Percentiles rank a stretch among this genome's conserved stretches.
Evolutionary conservation across 1,140 invertebrate species (phyloP).

Genomic region (Drosophila littoralis): DNA sequence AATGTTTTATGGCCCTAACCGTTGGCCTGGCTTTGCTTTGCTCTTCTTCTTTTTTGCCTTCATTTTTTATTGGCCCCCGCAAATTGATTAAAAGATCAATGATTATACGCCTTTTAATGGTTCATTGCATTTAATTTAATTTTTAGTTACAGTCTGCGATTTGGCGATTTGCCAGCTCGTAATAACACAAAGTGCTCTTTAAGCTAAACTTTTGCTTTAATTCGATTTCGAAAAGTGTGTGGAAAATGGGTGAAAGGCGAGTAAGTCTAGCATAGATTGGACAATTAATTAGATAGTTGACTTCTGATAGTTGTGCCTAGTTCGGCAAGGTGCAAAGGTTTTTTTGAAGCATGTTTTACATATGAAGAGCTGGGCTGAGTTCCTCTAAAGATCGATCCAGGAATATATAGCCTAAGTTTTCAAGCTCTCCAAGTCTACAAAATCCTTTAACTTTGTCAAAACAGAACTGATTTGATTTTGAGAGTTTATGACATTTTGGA

Average conservation of each 20-base stretch:
- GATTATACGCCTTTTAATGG: conserved; percentile 77
- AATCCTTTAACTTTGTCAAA: too few species aligned
- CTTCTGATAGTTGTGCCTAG: too few species aligned
- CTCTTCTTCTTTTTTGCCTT: conserved; percentile 13
- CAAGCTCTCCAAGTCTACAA: too few species aligned
- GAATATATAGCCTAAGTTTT: too few species aligned
- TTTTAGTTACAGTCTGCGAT: conserved; percentile 29
- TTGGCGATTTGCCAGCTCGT: conserved; percentile 29
- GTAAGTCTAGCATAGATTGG: too few species aligned
- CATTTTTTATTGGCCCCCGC: conserved; percentile 63
- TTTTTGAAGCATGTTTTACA: too few species aligned
- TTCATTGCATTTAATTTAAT: conserved; percentile 74
- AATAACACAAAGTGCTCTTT: conserved; percentile 1
- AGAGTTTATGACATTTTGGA: too few species aligned
- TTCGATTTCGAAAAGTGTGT: not conserved
- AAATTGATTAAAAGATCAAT: conserved; percentile 83
- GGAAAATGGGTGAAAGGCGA: not conserved
- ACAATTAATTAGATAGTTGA: too few species aligned
- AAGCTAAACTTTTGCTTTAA: not conserved
- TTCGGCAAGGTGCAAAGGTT: too few species aligned
- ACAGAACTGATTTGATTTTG: too few species aligned
- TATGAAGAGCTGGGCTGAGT: too few species aligned
- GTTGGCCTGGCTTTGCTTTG: conserved; percentile 13
- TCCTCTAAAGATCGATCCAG: too few species aligned
- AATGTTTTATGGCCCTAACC: conserved; percentile 71